Conservation (phyloP, 2,113 vertebrate genomes). For the Theristicus caerulescens region DNA sequence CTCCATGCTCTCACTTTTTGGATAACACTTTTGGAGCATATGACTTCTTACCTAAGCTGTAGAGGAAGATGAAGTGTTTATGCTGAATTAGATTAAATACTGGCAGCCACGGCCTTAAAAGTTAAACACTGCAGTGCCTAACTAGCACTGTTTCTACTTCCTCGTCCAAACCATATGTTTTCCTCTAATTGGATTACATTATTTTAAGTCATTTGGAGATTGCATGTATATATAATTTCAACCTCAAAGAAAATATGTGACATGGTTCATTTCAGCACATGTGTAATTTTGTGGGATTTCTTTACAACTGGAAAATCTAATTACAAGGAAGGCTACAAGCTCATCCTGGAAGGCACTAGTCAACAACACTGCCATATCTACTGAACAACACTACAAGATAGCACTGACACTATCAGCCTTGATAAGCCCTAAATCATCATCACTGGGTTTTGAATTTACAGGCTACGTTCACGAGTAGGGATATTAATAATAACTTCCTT, state of each 20-base stretch:
- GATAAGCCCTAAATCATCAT: not conserved
- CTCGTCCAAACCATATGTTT: not conserved
- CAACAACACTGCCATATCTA: not conserved
- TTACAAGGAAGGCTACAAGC: not conserved
- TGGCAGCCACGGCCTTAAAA: not conserved
- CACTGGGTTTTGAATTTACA: not conserved
- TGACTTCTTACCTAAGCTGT: not conserved
- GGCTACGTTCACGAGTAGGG: not conserved
- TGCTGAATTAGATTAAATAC: not conserved
- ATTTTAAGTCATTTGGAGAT: not conserved
- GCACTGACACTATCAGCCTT: not conserved
- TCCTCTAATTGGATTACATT: not conserved
- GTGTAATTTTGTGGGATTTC: not conserved
- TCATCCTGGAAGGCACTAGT: not conserved
- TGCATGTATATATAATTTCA: not conserved
- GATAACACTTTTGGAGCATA: not conserved
- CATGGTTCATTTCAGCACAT: not conserved
- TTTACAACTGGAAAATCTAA: conserved; percentile 6
- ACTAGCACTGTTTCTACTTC: not conserved
- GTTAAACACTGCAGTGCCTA: not conserved
- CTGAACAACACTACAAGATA: not conserved
- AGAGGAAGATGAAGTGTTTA: not conserved
- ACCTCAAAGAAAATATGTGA: not conserved
- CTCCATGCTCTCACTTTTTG: not conserved
- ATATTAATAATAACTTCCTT: not conserved